Evolutionary conservation across 2,113 vertebrate genomes (phyloP), one percentile per base, ranked within the genome.

Genomic region (Chauna torquata): DNA sequence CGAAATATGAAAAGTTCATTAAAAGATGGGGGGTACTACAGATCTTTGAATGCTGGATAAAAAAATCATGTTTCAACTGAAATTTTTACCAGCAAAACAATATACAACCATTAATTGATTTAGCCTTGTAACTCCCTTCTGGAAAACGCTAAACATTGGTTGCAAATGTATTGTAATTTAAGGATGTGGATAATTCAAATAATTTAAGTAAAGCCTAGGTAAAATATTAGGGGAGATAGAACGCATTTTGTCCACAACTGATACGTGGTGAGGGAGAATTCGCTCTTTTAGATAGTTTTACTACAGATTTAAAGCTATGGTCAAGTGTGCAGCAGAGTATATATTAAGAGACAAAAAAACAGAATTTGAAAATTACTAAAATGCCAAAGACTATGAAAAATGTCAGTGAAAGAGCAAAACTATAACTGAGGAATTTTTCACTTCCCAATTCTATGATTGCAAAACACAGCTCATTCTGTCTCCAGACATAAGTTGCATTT

Each of bases 221-320:
- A 27, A 61, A 70, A n/a, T 4, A 32, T 16, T 3, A 49, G 45
- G 45, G 59, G n/a, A 38, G 6, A 16, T 17, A 85, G 3, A 3
- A 65, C 40, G 24, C 36, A 27, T 61, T 75, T 75, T 71, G 15
- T 40, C 36, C 11, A 3, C 30, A 74, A 44, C 27, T 49, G 70
- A 42, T 36, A 30, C 0, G 0, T 1, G 1, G 13, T 12, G 34
- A 78, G 57, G 24, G 24, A 62, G 16, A 81, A 38, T 59, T 50
- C 12, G 36, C 50, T 45, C 24, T 61, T 28, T 16, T 40, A 64
- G 20, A 17, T 23, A 68, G n/a, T 12, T 58, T 24, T 75, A 8
- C 52, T 34, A 3, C 1, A 11, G 45, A 54, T 76, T 79, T 64
- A 24, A 81, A 79, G 20, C 52, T 49, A 24, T 8, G 28, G n/a